Evolutionary conservation across 2,797 vertebrate species (phyloP).

Genomic region (Tarsius wallacei): DNA sequence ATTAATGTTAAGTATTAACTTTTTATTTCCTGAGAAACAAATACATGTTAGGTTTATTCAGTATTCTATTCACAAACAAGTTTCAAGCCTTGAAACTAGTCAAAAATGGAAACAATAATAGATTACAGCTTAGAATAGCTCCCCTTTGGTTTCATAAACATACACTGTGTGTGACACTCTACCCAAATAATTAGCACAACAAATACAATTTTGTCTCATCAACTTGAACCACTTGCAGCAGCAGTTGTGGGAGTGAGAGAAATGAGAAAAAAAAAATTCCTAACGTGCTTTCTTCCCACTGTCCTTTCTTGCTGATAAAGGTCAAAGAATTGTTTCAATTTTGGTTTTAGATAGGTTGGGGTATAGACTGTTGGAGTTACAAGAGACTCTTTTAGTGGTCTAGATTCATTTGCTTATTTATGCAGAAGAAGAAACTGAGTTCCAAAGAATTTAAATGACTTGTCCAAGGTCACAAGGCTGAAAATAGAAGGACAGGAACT

Average conservation of each 20-base stretch:
- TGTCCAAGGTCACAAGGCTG: conserved; percentile 33
- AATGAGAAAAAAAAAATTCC: conserved; percentile 83
- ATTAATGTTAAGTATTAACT: conserved; percentile 86
- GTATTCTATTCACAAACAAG: conserved; percentile 36
- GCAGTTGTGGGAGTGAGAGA: conserved; percentile 80
- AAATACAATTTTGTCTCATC: conserved; percentile 71
- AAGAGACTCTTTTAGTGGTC: conserved; percentile 37
- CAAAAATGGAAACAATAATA: conserved; percentile 67
- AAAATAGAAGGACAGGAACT: background rate
- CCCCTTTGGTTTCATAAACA: conserved; percentile 78
- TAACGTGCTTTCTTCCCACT: conserved; percentile 83
- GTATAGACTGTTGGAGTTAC: background rate
- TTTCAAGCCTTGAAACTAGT: conserved; percentile 49
- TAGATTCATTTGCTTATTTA: conserved; percentile 40
- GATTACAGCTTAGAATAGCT: conserved; percentile 82
- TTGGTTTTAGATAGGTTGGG: conserved; percentile 65
- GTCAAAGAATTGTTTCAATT: conserved; percentile 73
- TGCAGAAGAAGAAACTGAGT: conserved; percentile 24
- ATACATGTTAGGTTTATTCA: conserved; percentile 71
- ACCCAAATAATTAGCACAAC: conserved; percentile 76
- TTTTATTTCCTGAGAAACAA: conserved; percentile 83
- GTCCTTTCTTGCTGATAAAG: conserved; percentile 82
- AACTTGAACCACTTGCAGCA: conserved; percentile 64
- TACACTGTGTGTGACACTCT: conserved; percentile 73
- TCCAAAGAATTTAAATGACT: conserved; percentile 40